Base-by-base conservation (phyloP, 1,140 invertebrate species). In the Theocolax elegans region DNA sequence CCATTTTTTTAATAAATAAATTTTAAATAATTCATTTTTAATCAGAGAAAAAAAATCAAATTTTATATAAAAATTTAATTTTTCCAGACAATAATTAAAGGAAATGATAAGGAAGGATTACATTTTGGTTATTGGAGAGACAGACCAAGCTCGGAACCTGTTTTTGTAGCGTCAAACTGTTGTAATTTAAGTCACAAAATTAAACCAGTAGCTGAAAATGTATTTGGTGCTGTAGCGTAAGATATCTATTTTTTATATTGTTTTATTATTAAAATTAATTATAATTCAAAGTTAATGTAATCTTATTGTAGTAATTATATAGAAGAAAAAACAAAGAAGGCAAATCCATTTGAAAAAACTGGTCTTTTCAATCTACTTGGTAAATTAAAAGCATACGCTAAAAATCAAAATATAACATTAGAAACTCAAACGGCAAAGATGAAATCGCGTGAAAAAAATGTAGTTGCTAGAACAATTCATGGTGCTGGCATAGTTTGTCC, bases 81-180 rank as follows among this genome's bases (percentile, higher is more conserved):
- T 76, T 77, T 78, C 84, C 86, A 91, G 90, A 93, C 93, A 12
- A 83, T 95, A 48, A 81, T 95, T 29, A 90, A 89, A 79, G 90
- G 90, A 53, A 89, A 91, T 77, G 86, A 89, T 46, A 89, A 89
- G 29, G 90, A 88, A 72, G 90, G 91, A 67, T 91, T 91, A 74
- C 95, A 97, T 83, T 90, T 95, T 76, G 95, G 95, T 19, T 98
- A 97, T 82, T 97, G 91, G 86, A 89, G 95, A 80, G 96, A 98
- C 87, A 89, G 90, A 72, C 93, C 94, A 3, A 85, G 89, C 46
- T 90, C 93, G 67, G 79, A 89, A 19, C 93, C 94, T 35, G 87
- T 89, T 8, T 93, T 96, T 83, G 86, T 97, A 49, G 94, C 90
- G 1, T 88, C 88, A 70, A 97, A 95, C 86, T 88, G 88, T 78